Evolutionary conservation across 1,140 invertebrate species (phyloP), one percentile per base, ranked within the genome.

Genomic region (Harlomillsia oculata): DNA sequence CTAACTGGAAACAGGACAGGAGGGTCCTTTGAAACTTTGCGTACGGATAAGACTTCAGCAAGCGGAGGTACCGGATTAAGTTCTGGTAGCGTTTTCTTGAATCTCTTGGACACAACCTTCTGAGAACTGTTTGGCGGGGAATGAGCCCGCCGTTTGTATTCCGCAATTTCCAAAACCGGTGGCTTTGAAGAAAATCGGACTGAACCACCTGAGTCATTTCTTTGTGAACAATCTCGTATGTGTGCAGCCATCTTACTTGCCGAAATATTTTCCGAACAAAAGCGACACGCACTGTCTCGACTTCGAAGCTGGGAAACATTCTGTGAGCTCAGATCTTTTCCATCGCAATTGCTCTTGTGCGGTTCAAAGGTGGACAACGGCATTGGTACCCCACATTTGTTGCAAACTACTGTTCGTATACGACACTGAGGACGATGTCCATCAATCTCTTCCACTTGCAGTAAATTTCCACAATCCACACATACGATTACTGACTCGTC

Each of bases 241-340:
- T 58, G 56, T n/a, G 56, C 56, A 37, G 59, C 49, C 26, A 52
- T 41, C 45, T 56, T 61, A 29, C 53, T 56, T 4, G 54, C 26
- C 23, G 59, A 39, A 46, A 53, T 41, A 13, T 53, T 53, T 41
- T 56, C 43, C 3, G 23, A 21, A 46, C 59, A 61, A 8, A 21
- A 43, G 41, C 49, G 46, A 28, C 59, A 61, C 0, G 53, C 26
- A 37, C 56, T 56, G 29, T 61, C 59, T 1, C 59, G 32, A 25
- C 34, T 60, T 18, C 59, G 16, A 5, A 56, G 28, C 23, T 52
- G 54, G 14, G 41, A 30, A n/a, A 50, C 40, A 16, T 39, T 40
- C 8, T 41, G 23, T 0, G 46, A 34, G 0, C 37, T 41, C 29
- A 25, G 37, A 5, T 45, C 53, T 28, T 56, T 20, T 30, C 36